Evolutionary conservation across 2,113 vertebrate species (phyloP), one percentile per base, ranked within the genome.

Genomic region (Zosterops borbonicus): DNA sequence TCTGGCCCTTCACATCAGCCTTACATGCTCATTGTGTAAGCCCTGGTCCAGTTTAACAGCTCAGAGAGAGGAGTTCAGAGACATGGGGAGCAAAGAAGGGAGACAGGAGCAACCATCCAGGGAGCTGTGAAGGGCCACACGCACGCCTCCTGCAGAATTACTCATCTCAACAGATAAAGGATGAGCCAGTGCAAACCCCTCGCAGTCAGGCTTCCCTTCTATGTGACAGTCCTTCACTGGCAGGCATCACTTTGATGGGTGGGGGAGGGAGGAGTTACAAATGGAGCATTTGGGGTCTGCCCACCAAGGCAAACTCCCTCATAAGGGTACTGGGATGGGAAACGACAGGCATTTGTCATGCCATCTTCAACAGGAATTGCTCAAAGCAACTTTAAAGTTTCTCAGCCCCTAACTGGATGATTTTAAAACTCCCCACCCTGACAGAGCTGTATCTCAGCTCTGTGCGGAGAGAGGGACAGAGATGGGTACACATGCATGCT

Each of bases 391-490:
- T 27, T 18, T 5, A 44, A 64, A 79, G 49, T 46, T 92, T 56
- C 44, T 71, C 41, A 50, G 59, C 20, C 53, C 37, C 58, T 62
- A 83, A 53, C 9, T 10, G 6, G 6, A 59, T 58, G 31, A 3
- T 2, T 90, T 86, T 39, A 29, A 33, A 95, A 83, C 1, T 3
- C 8, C 25, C 20, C 31, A 60, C 35, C 52, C 49, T 28, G 27
- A 13, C 31, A 59, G 49, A 69, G 70, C 52, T 22, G 5, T 12
- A 33, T 9, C 33, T 70, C 44, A 15, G 21, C n/a, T 83, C 37
- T n/a, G 27, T 9, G 25, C 0, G 0, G 5, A 4, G 23, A 53
- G 14, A 58, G 5, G 20, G 19, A 64, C 22, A 56, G 33, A 49
- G 39, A 78, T 21, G 37, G 62, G 28, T 2, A 2, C 39, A 63